These are phyloP conservation scores for Harlomillsia oculata DNA, from an alignment of 1,140 invertebrate genomes.

Conservation along the genomic window DNA sequence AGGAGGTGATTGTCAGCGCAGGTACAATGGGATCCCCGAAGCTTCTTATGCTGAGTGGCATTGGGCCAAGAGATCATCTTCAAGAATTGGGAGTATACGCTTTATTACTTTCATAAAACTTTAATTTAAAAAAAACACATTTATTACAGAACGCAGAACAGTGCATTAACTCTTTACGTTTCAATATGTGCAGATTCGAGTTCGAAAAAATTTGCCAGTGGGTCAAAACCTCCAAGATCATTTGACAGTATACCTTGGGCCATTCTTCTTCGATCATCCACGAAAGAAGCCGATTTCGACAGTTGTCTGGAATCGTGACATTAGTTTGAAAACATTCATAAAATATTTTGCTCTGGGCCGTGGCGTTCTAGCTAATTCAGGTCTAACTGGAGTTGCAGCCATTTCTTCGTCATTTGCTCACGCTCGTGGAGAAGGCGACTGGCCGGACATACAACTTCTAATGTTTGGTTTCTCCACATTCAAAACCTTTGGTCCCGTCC, in stretches of 20 bases:
- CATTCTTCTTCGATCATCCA: constrained; percentile 10
- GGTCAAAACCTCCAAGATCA: constrained; percentile 38
- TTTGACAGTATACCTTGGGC: constrained; percentile 13
- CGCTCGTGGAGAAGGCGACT: constrained; percentile 11
- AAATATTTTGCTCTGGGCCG: neutral
- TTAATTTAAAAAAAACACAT: too few relatives aligned
- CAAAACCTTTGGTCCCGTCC: neutral
- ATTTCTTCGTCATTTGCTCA: constrained; percentile 9
- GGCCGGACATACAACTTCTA: constrained; percentile 17
- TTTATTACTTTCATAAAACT: too few relatives aligned
- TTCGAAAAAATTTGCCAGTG: neutral
- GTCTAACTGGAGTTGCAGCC: neutral
- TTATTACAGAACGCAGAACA: too few relatives aligned
- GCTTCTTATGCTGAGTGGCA: too few relatives aligned
- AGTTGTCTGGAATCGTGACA: neutral
- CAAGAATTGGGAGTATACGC: too few relatives aligned
- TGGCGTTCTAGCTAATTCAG: constrained; percentile 7
- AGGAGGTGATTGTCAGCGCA: too few relatives aligned
- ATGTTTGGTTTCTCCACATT: constrained; percentile 4
- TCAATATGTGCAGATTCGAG: constrained; percentile 28
- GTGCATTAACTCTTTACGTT: too few relatives aligned
- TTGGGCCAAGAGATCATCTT: too few relatives aligned
- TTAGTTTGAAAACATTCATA: neutral
- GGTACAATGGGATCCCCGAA: too few relatives aligned
- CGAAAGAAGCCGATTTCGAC: neutral